phyloP scores from a whole-genome alignment of 2,888 invertebrate genomes.

The Perizoma affinitatum region DNA sequence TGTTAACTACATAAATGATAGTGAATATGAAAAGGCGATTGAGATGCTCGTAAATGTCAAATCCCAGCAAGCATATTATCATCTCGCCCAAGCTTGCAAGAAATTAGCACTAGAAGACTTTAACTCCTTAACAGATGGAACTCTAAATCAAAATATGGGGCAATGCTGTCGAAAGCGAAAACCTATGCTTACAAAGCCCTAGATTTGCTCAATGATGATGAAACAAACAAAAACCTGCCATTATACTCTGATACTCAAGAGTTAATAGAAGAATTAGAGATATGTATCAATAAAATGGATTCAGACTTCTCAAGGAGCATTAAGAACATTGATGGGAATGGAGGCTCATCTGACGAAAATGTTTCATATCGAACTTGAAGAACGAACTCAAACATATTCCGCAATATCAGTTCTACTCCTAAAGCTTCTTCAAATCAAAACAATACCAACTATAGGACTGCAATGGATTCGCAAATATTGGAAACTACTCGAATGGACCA shows the following conservation, averaged over 20 bases:
- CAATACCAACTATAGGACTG: conserved; percentile 78
- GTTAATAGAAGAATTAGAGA: conserved; percentile 83
- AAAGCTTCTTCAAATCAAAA: conserved; percentile 58
- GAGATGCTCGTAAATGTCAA: conserved; percentile 87
- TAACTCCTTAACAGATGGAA: conserved; percentile 80
- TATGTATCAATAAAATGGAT: conserved; percentile 83
- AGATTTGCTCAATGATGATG: conserved; percentile 86
- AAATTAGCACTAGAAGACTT: conserved; percentile 87
- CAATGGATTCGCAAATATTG: conserved; percentile 86
- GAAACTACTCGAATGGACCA: conserved; percentile 61
- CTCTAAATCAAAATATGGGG: conserved; percentile 84
- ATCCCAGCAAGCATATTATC: conserved; percentile 91
- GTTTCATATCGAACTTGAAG: conserved; percentile 76
- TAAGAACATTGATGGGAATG: conserved; percentile 73
- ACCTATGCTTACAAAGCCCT: conserved; percentile 90
- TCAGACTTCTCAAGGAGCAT: conserved; percentile 77
- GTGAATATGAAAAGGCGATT: conserved; percentile 90
- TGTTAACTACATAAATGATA: conserved; percentile 86
- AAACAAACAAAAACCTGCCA: conserved; percentile 87
- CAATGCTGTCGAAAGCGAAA: conserved; percentile 87
- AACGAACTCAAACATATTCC: conserved; percentile 58
- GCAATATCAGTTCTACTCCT: conserved; percentile 76
- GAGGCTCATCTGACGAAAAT: conserved; percentile 85
- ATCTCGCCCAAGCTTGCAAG: conserved; percentile 90
- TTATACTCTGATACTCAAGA: conserved; percentile 85